A percentile compares a stretch with the other conserved stretches of the same genome.
Evolutionary conservation across 2,113 vertebrate genomes (phyloP).

Genomic region (Mustelus asterias): DNA sequence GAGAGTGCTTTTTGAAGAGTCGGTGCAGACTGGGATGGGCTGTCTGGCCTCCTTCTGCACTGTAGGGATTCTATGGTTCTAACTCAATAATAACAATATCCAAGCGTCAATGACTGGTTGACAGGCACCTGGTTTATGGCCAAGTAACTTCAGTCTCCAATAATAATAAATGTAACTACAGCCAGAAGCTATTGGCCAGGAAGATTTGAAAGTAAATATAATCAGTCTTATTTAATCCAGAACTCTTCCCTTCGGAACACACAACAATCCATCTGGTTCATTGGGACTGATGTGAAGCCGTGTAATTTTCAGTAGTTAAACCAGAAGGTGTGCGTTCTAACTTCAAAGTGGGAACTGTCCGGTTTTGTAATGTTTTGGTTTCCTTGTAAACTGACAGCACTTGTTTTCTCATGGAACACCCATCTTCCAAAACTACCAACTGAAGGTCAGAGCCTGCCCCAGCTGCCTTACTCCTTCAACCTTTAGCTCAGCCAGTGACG

Average conservation of each 20-base stretch:
- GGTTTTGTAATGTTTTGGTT: not conserved
- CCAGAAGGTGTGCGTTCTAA: not conserved
- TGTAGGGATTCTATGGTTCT: too few species aligned
- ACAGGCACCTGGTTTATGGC: not conserved
- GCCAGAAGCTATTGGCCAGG: not conserved
- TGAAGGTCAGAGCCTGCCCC: not conserved
- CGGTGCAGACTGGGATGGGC: too few species aligned
- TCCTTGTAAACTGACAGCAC: not conserved
- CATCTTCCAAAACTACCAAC: not conserved
- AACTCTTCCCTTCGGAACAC: not conserved
- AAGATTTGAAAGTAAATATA: not conserved
- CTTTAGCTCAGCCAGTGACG: not conserved
- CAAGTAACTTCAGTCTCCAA: not conserved
- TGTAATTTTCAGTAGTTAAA: not conserved
- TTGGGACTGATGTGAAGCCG: not conserved
- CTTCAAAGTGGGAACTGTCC: not conserved
- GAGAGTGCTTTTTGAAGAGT: too few species aligned
- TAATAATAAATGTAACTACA: not conserved
- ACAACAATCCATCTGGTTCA: not conserved
- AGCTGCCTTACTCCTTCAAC: not conserved
- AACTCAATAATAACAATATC: not conserved
- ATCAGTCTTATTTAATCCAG: not conserved
- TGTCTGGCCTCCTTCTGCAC: too few species aligned
- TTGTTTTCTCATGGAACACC: not conserved
- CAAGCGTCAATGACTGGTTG: not conserved